Evolutionary conservation across 2,797 vertebrate species (phyloP).

Genomic region (Trachurus trachurus): DNA sequence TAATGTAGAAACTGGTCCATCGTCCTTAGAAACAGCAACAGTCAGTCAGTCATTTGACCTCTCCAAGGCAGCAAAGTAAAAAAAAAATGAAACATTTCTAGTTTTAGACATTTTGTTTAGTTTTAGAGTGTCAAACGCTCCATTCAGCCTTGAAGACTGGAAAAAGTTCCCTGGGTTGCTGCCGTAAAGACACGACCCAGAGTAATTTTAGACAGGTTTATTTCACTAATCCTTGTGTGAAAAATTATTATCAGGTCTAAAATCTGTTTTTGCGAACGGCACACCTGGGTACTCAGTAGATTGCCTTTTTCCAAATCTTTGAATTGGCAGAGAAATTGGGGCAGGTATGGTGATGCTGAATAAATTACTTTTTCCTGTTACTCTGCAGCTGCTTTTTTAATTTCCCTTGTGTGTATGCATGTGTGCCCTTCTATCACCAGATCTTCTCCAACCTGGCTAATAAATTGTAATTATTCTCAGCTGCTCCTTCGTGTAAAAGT

Average conservation of each 20-base stretch:
- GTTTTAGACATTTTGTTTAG: slow-evolving; percentile 15
- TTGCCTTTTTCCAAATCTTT: slow-evolving; percentile 26
- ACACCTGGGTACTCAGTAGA: slow-evolving; percentile 12
- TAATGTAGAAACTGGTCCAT: slow-evolving; percentile 56
- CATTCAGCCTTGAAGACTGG: not conserved
- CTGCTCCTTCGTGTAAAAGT: slow-evolving; percentile 54
- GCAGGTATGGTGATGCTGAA: slow-evolving; percentile 47
- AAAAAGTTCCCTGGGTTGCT: not conserved
- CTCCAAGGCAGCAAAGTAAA: slow-evolving; percentile 37
- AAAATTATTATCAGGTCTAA: slow-evolving; percentile 4
- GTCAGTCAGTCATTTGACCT: slow-evolving; percentile 42
- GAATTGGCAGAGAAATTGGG: slow-evolving; percentile 31
- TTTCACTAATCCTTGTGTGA: not conserved
- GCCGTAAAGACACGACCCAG: not conserved
- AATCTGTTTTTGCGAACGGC: slow-evolving; percentile 10
- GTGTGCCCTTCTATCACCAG: slow-evolving; percentile 36
- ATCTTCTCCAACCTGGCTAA: slow-evolving; percentile 40
- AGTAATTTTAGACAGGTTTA: not conserved
- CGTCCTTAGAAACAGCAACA: slow-evolving; percentile 66
- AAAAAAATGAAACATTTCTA: slow-evolving; percentile 20
- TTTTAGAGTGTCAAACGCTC: not conserved
- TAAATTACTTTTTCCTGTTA: slow-evolving; percentile 51
- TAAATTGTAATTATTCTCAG: slow-evolving; percentile 65
- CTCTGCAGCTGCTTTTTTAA: slow-evolving; percentile 68
- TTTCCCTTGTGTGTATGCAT: slow-evolving; percentile 48